These are phyloP conservation scores for Artemia sp. DNA, from an alignment of 2,888 invertebrate species.

Conservation along the genomic window DNA sequence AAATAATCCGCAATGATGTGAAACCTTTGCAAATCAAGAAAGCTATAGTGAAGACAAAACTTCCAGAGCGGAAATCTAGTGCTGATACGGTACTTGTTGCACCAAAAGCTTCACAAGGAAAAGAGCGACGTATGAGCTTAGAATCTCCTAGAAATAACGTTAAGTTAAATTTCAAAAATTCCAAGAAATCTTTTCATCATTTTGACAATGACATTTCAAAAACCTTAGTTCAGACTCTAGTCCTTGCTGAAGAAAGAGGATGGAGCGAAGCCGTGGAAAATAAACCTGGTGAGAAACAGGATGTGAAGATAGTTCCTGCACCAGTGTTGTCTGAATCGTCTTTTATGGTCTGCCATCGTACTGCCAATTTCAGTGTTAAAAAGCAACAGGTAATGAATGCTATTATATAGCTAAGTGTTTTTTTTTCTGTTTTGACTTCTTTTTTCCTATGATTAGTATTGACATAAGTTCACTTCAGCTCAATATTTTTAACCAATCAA, in stretches of 20 bases:
- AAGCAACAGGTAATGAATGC: slow-evolving; percentile 1
- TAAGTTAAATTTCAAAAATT: not conserved
- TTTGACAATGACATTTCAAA: not conserved
- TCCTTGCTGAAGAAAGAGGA: slow-evolving; percentile 9
- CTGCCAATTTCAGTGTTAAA: not conserved
- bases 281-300: not conserved
- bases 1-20: not conserved
- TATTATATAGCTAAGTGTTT: too few relatives aligned
- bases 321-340: not conserved
- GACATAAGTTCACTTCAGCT: too few relatives aligned
- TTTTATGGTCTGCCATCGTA: slow-evolving; percentile 10
- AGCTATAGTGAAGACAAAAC: not conserved
- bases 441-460: too few relatives aligned
- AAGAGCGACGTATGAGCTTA: slow-evolving; percentile 1
- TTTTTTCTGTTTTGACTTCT: too few relatives aligned
- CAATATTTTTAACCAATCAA: too few relatives aligned
- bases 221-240: slow-evolving; percentile 11
- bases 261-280: not conserved
- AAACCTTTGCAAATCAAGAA: too few relatives aligned
- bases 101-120: not conserved
- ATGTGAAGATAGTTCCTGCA: not conserved
- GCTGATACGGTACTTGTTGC: too few relatives aligned
- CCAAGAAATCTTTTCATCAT: not conserved
- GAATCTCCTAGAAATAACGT: not conserved
- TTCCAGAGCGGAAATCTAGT: not conserved